A percentile compares a stretch with the other conserved stretches of the same genome.
phyloP scores from a whole-genome alignment of 1,140 invertebrate species.

The Drosophila arizonae region DNA sequence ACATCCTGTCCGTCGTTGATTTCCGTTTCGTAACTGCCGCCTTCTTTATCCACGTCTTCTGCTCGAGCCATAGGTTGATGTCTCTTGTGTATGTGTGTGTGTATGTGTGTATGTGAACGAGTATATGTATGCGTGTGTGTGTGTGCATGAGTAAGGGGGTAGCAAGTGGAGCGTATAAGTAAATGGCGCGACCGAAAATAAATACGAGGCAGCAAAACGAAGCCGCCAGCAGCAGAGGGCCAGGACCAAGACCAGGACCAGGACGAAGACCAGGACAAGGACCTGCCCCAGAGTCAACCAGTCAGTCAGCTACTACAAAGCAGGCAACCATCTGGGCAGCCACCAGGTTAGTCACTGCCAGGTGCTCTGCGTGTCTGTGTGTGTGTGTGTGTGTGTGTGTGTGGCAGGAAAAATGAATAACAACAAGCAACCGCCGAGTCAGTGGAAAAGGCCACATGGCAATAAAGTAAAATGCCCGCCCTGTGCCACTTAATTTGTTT shows the following conservation, averaged over 20 bases:
- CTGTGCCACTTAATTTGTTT: conserved; percentile 74
- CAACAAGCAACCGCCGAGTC: conserved; percentile 39
- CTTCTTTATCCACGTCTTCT: conserved; percentile 22
- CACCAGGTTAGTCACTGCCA: conserved; percentile 25
- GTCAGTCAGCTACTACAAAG: conserved; percentile 45
- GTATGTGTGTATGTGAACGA: not conserved
- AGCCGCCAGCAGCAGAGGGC: conserved; percentile 7
- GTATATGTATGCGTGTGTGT: too few species aligned
- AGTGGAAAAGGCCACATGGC: conserved; percentile 32
- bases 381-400: not conserved
- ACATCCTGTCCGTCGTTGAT: conserved; percentile 51
- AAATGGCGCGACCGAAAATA: conserved; percentile 62
- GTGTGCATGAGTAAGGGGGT: conserved; percentile 47
- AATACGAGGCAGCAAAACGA: conserved; percentile 47
- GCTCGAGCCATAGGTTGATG: conserved; percentile 42
- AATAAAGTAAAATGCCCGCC: conserved; percentile 61
- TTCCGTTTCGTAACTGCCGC: conserved; percentile 14
- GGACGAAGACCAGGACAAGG: not conserved
- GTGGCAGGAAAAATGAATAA: conserved; percentile 59
- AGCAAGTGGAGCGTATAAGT: conserved; percentile 56
- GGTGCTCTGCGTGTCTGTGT: conserved; percentile 7
- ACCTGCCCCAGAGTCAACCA: conserved; percentile 23
- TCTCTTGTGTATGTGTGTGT: conserved; percentile 25
- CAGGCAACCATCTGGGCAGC: conserved; percentile 33
- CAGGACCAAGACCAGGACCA: not conserved